Percentiles rank a stretch among this genome's conserved stretches.
phyloP scores from a whole-genome alignment of 2,113 vertebrate genomes.

The Sphaerodactylus townsendi region DNA sequence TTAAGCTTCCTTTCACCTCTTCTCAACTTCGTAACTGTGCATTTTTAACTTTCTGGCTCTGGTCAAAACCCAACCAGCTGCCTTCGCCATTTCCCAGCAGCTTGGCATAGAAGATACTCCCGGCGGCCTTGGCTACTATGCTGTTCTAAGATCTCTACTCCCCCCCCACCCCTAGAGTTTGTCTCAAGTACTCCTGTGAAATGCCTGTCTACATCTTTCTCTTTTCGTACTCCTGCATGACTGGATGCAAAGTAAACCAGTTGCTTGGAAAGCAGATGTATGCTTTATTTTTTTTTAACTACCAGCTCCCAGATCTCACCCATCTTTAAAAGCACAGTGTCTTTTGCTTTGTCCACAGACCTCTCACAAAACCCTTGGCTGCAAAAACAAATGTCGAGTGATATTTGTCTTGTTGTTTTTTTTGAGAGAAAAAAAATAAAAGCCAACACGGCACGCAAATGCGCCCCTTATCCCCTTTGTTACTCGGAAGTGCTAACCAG shows the following conservation, averaged over 20 bases:
- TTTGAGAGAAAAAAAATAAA: no score
- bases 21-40: slow-evolving; percentile 70
- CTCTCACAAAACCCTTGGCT: slow-evolving; percentile 87
- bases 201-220: slow-evolving; percentile 89
- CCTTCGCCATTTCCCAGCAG: slow-evolving; percentile 61
- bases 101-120: slow-evolving; percentile 62
- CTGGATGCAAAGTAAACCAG: slow-evolving; percentile 93
- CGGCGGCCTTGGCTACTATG: slow-evolving; percentile 71
- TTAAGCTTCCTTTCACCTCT: slow-evolving; percentile 36
- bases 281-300: slow-evolving; percentile 75
- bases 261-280: slow-evolving; percentile 90
- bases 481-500: slow-evolving; percentile 22
- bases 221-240: slow-evolving; percentile 93
- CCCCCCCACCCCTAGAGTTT: slow-evolving; percentile 65
- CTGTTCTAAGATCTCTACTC: slow-evolving; percentile 66
- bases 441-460: not conserved
- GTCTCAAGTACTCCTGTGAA: slow-evolving; percentile 93
- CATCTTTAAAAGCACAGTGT: slow-evolving; percentile 79
- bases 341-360: slow-evolving; percentile 88
- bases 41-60: slow-evolving; percentile 74
- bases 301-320: slow-evolving; percentile 83
- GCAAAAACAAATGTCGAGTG: slow-evolving; percentile 73
- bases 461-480: rapidly evolving
- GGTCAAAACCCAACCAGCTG: slow-evolving; percentile 65
- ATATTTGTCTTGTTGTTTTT: slow-evolving; percentile 58